Evolutionary conservation across 2,113 vertebrate species (phyloP).

Genomic region (Ursus arctos): DNA sequence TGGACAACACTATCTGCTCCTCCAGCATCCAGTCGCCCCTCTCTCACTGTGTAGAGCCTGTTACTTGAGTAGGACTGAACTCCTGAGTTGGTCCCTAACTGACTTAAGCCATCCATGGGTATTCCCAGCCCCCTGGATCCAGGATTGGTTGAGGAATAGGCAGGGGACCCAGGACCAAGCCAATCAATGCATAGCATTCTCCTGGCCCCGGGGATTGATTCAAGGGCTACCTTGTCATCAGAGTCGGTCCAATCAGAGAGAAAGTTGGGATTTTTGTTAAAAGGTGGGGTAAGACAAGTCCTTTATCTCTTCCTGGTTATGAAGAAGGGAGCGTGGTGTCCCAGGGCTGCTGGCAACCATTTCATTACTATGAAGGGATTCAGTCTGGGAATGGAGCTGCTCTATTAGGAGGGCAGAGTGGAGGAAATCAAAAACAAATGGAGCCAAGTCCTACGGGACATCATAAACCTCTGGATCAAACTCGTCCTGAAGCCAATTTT

Average conservation of each 20-base stretch:
- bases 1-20: neutral
- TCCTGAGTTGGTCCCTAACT: neutral
- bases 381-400: neutral
- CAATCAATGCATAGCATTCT: neutral
- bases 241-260: slow-evolving; percentile 1
- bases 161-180: neutral
- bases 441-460: neutral
- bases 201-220: neutral
- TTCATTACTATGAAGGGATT: neutral
- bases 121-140: neutral
- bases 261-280: neutral
- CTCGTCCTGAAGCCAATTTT: neutral
- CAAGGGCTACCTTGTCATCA: neutral
- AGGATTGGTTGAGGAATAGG: neutral
- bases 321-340: neutral
- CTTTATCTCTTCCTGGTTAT: neutral
- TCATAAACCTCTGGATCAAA: neutral
- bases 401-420: neutral
- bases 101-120: neutral
- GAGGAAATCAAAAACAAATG: neutral
- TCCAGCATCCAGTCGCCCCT: fast-evolving
- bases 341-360: neutral
- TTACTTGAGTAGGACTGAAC: neutral
- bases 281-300: neutral
- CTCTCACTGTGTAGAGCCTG: neutral